Percentiles rank a stretch among this genome's conserved stretches.
These are phyloP conservation scores for Hecatera dysodea DNA, from an alignment of 2,888 invertebrate species.

Conservation along the genomic window DNA sequence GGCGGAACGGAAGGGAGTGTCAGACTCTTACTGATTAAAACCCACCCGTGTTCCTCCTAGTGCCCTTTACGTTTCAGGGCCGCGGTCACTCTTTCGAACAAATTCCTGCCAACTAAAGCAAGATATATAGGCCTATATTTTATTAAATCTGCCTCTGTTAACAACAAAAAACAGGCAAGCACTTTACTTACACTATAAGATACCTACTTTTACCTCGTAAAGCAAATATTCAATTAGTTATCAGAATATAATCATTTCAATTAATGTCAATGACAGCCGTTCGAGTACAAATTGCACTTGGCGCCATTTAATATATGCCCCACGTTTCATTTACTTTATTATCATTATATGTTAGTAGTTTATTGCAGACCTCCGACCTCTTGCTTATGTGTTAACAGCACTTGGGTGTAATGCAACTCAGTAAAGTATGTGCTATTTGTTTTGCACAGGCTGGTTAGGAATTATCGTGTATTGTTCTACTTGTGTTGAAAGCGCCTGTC, in stretches of 20 bases:
- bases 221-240: conserved; percentile 8
- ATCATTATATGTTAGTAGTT: conserved; percentile 19
- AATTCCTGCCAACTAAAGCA: too few species aligned
- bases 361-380: conserved; percentile 47
- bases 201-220: conserved; percentile 13
- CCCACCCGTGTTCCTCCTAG: too few species aligned
- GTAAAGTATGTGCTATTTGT: conserved; percentile 29
- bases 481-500: not conserved
- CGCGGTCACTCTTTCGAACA: too few species aligned
- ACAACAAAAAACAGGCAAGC: not conserved
- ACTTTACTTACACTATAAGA: not conserved
- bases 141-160: too few species aligned
- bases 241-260: conserved; percentile 23
- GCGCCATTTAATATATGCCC: conserved; percentile 52
- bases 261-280: conserved; percentile 54
- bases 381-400: conserved; percentile 21
- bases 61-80: too few species aligned
- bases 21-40: too few species aligned
- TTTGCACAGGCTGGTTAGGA: not conserved
- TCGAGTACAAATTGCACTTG: conserved; percentile 32
- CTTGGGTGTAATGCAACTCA: conserved; percentile 7
- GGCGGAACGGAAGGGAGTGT: too few species aligned
- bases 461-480: not conserved
- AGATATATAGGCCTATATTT: too few species aligned
- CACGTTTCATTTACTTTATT: conserved; percentile 11